Evolutionary conservation across 2,888 invertebrate genomes (phyloP).

Genomic region (Priocnemis perturbator): DNA sequence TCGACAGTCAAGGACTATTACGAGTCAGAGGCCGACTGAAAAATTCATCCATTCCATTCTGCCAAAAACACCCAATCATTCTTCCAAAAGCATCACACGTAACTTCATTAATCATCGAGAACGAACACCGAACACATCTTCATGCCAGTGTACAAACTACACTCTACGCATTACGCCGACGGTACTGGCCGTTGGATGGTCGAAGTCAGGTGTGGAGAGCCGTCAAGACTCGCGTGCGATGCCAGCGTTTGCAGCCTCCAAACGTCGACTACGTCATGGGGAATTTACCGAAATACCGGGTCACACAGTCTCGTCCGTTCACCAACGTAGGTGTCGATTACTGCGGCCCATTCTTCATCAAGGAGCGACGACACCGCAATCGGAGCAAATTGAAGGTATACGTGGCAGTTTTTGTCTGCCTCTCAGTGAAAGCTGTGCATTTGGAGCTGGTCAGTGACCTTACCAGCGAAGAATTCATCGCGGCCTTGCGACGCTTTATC

Average conservation of each 20-base stretch:
- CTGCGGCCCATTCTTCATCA: background rate
- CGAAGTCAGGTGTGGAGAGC: background rate
- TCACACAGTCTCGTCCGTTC: background rate
- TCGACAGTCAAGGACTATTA: background rate
- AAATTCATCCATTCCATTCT: background rate
- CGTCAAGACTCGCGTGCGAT: background rate
- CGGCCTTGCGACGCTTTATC: background rate
- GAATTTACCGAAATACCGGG: background rate
- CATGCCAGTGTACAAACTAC: background rate
- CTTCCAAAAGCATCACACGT: background rate
- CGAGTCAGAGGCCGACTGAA: background rate
- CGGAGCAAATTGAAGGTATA: background rate
- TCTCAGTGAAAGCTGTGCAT: slow-evolving; percentile 3
- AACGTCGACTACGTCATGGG: background rate
- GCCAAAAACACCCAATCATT: background rate
- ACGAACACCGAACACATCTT: background rate
- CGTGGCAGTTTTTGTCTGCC: background rate
- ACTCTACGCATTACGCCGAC: background rate
- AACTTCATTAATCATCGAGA: background rate
- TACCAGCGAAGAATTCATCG: background rate
- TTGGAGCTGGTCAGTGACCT: background rate
- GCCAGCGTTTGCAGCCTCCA: background rate
- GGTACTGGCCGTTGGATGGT: slow-evolving; percentile 1
- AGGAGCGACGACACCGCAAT: background rate
- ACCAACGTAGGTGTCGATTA: background rate